phyloP scores from a whole-genome alignment of 92 coral and sea anemone species.

The Phymanthus crucifer region DNA sequence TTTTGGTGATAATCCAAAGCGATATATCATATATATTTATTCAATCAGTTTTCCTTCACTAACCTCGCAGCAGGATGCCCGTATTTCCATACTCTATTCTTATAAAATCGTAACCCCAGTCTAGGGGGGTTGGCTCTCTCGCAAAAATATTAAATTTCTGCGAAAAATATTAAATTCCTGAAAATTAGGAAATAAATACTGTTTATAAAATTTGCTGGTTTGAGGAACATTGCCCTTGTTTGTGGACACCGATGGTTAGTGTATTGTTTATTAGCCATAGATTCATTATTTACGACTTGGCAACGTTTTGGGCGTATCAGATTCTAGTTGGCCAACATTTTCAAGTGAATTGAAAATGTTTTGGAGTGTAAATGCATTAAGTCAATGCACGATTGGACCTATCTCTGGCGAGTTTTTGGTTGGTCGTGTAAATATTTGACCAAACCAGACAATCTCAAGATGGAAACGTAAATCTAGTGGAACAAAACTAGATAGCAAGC shows the following conservation, averaged over 20 bases:
- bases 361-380: background rate
- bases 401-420: conserved; percentile 21
- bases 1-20: background rate
- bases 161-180: background rate
- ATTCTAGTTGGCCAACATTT: conserved; percentile 8
- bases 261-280: background rate
- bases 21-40: background rate
- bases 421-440: conserved; percentile 28
- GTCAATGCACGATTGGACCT: conserved; percentile 17
- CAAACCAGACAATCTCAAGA: conserved; percentile 11
- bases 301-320: conserved; percentile 7
- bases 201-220: background rate
- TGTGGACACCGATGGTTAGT: no score
- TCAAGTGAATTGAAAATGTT: conserved; percentile 7
- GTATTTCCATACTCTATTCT: background rate
- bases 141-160: background rate
- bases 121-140: background rate
- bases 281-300: conserved; percentile 17
- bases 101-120: background rate
- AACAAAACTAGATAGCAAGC: background rate
- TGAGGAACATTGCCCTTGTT: background rate
- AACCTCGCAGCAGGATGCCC: background rate
- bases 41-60: conserved; percentile 5
- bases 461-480: background rate
- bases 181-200: background rate